Evolutionary conservation across 1,140 invertebrate genomes (phyloP).

Genomic region (Acyrthosiphon pisum): DNA sequence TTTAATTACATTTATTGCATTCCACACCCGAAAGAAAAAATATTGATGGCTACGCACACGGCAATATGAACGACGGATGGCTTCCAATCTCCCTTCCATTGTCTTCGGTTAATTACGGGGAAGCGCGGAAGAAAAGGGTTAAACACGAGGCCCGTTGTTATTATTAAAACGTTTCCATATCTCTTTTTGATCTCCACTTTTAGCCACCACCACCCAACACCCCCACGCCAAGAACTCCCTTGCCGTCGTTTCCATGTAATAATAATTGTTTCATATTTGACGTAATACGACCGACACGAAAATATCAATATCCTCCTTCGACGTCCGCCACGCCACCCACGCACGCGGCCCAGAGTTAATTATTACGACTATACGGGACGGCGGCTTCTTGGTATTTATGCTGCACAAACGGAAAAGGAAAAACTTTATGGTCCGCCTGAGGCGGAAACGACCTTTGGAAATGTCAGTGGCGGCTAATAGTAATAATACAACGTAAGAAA

Average conservation of each 20-base stretch:
- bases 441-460: conserved; percentile 56
- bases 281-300: conserved; percentile 28
- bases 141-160: conserved; percentile 33
- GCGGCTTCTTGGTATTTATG: conserved; percentile 43
- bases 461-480: conserved; percentile 48
- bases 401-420: conserved; percentile 39
- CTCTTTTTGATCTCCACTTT: conserved; percentile 56
- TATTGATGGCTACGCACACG: conserved; percentile 31
- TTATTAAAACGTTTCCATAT: conserved; percentile 57
- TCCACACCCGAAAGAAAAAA: conserved; percentile 48
- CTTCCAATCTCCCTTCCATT: conserved; percentile 35
- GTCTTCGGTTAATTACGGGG: conserved; percentile 57
- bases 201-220: background rate
- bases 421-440: conserved; percentile 51
- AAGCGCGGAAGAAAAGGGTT: conserved; percentile 52
- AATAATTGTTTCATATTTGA: conserved; percentile 40
- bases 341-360: conserved; percentile 40
- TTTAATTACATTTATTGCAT: conserved; percentile 57
- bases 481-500: conserved; percentile 40
- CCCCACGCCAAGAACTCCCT: background rate
- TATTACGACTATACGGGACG: conserved; percentile 18
- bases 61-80: conserved; percentile 42
- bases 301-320: conserved; percentile 31
- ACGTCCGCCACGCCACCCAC: too few relatives aligned
- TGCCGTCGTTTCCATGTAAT: background rate